A percentile compares a stretch with the other conserved stretches of the same genome.
Conservation (phyloP, 2,888 invertebrate species). For the Endotricha flammealis region DNA sequence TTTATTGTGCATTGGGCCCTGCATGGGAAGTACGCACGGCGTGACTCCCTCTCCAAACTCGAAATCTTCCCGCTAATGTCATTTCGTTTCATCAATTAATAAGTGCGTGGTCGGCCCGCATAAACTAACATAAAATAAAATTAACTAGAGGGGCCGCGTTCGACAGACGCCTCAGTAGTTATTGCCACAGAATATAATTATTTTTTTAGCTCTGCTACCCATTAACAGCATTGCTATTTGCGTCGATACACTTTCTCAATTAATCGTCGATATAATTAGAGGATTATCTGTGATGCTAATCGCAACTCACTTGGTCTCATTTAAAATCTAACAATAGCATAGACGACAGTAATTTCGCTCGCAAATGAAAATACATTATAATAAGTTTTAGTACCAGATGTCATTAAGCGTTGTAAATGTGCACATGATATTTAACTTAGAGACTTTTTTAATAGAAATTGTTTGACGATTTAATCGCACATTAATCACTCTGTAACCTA, state of each 20-base stretch:
- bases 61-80: slow-evolving; percentile 24
- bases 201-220: slow-evolving; percentile 30
- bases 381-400: too few species aligned
- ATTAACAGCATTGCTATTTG: slow-evolving; percentile 37
- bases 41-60: slow-evolving; percentile 41
- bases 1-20: slow-evolving; percentile 25
- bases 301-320: slow-evolving; percentile 24
- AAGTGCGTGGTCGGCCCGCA: slow-evolving; percentile 43
- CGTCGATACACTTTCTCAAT: slow-evolving; percentile 51
- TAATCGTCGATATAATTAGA: slow-evolving; percentile 55
- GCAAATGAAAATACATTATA: slow-evolving; percentile 12
- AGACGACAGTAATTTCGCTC: too few species aligned
- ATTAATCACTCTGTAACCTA: too few species aligned
- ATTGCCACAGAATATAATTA: slow-evolving; percentile 26
- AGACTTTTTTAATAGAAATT: too few species aligned
- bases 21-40: slow-evolving; percentile 46
- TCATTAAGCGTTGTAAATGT: too few species aligned
- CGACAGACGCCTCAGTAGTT: slow-evolving; percentile 15
- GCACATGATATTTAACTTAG: too few species aligned
- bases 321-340: slow-evolving; percentile 5
- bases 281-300: slow-evolving; percentile 25
- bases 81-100: slow-evolving; percentile 44
- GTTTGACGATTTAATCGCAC: too few species aligned
- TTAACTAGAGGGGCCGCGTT: slow-evolving; percentile 30
- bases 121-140: slow-evolving; percentile 45